Base-by-base conservation (phyloP, 2,797 vertebrate species). In the Phoebastria nigripes region DNA sequence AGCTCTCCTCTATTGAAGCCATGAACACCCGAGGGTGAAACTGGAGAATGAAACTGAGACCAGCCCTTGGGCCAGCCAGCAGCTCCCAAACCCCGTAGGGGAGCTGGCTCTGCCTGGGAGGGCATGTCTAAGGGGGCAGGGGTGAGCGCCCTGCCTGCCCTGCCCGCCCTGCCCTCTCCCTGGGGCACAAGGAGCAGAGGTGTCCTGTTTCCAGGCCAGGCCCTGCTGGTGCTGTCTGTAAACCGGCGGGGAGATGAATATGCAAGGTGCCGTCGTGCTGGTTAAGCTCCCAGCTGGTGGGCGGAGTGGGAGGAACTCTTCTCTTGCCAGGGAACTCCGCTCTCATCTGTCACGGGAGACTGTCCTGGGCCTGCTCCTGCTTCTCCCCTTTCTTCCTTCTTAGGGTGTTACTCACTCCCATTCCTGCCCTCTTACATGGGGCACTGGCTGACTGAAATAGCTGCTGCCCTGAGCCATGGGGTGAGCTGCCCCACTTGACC, bases 131-230 rank as follows among this genome's bases (percentile, higher is more conserved):
- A 90, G 62, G 80, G 65, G 44, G 41, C 82, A 83, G 47, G 35
- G 39, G 76, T 12, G 18, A 87, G 42, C 4, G 6, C 33, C 20
- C 61, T 86, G 44, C 2, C 4, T 42, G 44, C n/a, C 21, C 20
- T 58, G 44, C 44, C 44, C 21, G 3, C 56, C 42, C 62, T 63
- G 62, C 82, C 62, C 51, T 86, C 59, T 92, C 82, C 39, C 70
- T 49, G 66, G 66, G 70, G 44, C 84, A 29, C 0, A 2, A 12
- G 2, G 49, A 76, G 82, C 69, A 58, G 89, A 79, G 79, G 92
- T 95, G 67, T 97, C 91, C 77, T 69, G 31, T 96, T 96, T 93
- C 94, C 81, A 82, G 69, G 82, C 90, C 35, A 37, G 80, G 59
- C 63, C 89, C 89, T 0, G 76, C 90, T 96, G 95, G 54, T 4